Percentiles rank a stretch among this genome's conserved stretches.
These are phyloP conservation scores for Otus scops DNA, from an alignment of 2,797 vertebrate genomes.

Conservation along the genomic window DNA sequence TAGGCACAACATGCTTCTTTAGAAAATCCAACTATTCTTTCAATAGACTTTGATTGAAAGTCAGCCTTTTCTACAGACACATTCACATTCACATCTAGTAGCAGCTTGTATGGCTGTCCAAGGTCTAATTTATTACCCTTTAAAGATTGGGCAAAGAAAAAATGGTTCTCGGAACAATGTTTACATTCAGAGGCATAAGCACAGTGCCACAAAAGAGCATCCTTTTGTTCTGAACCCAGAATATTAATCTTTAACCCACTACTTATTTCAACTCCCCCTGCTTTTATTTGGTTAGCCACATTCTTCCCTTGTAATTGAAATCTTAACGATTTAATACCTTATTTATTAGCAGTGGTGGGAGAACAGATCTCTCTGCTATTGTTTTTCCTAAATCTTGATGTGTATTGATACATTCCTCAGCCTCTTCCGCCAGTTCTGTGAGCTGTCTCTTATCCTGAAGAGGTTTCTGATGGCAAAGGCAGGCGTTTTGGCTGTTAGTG, in stretches of 20 bases:
- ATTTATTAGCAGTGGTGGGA: slow-evolving; percentile 31
- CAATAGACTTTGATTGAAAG: slow-evolving; percentile 95
- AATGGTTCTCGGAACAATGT: slow-evolving; percentile 86
- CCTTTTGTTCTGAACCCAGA: slow-evolving; percentile 80
- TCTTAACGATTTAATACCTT: slow-evolving; percentile 72
- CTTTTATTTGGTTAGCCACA: slow-evolving; percentile 50
- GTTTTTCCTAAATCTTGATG: slow-evolving; percentile 46
- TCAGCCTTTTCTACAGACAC: slow-evolving; percentile 87
- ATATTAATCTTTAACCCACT: slow-evolving; percentile 83
- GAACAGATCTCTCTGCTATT: slow-evolving; percentile 26
- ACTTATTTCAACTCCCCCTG: slow-evolving; percentile 69
- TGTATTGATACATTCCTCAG: slow-evolving; percentile 27
- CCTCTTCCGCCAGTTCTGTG: neutral
- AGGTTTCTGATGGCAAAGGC: neutral
- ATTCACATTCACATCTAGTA: slow-evolving; percentile 92
- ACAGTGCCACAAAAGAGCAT: slow-evolving; percentile 79
- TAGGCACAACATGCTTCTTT: slow-evolving; percentile 94
- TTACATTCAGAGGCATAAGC: slow-evolving; percentile 85
- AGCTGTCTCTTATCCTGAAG: neutral
- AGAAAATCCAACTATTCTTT: slow-evolving; percentile 91
- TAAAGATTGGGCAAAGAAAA: slow-evolving; percentile 89
- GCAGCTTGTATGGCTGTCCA: slow-evolving; percentile 91
- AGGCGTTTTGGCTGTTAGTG: neutral
- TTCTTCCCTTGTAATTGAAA: slow-evolving; percentile 74
- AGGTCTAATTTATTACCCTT: slow-evolving; percentile 89